Conservation (phyloP, 2,888 invertebrate genomes). For the Zhuqinia jingwanae region DNA sequence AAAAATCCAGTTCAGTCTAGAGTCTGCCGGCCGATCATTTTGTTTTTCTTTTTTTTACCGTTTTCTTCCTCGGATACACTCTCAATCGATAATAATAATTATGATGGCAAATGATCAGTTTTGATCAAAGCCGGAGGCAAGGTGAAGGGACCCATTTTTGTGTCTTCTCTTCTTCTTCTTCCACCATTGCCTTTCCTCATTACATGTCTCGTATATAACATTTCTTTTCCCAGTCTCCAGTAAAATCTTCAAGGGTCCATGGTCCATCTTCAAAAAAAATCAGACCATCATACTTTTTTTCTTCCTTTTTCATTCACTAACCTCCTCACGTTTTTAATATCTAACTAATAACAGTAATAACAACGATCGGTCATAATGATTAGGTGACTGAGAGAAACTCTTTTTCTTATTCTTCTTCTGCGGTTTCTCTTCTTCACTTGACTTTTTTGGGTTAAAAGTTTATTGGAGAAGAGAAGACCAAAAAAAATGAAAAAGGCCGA, state of each 20-base stretch:
- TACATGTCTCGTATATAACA: background rate
- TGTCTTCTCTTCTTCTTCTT: conserved; percentile 19
- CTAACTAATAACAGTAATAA: conserved; percentile 57
- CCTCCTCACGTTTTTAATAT: conserved; percentile 32
- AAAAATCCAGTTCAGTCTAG: conserved; percentile 51
- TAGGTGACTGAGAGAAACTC: conserved; percentile 36
- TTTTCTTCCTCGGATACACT: conserved; percentile 51
- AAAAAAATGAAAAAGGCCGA: background rate
- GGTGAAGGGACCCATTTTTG: conserved; percentile 66
- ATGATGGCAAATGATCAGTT: conserved; percentile 65
- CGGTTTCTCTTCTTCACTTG: too few relatives aligned
- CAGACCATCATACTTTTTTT: conserved; percentile 38
- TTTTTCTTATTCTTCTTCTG: too few relatives aligned
- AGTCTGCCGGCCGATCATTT: conserved; percentile 34
- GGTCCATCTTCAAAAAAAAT: conserved; percentile 6
- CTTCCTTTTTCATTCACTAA: conserved; percentile 40
- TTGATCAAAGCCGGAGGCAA: conserved; percentile 61
- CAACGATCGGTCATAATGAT: conserved; percentile 56
- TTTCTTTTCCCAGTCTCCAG: conserved; percentile 44
- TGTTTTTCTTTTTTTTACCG: conserved; percentile 54
- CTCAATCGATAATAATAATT: conserved; percentile 66
- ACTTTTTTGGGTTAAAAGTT: background rate
- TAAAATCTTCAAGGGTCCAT: conserved; percentile 26
- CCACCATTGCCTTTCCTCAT: background rate
- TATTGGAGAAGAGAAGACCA: background rate